These are phyloP conservation scores for Metacarcinus magister DNA, from an alignment of 2,888 invertebrate genomes.

Conservation along the genomic window DNA sequence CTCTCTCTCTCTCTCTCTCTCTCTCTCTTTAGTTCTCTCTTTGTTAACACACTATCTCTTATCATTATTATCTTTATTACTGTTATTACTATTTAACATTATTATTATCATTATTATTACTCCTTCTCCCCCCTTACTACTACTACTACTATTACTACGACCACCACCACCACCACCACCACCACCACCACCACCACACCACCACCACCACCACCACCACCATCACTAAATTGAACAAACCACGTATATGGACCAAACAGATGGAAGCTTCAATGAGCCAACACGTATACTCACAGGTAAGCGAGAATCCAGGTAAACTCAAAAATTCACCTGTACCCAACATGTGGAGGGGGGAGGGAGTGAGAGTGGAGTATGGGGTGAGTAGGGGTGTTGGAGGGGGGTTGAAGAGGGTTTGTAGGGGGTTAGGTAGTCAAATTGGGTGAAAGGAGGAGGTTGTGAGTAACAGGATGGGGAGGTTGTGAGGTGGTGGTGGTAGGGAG, in stretches of 20 bases:
- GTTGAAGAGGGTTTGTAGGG: neutral
- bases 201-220: too few species aligned
- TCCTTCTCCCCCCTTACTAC: too few species aligned
- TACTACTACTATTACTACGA: too few species aligned
- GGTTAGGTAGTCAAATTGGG: neutral
- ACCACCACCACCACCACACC: too few species aligned
- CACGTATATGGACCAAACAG: neutral
- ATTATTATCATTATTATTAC: neutral
- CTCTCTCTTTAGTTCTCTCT: neutral
- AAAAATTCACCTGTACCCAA: neutral
- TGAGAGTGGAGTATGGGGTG: too few species aligned
- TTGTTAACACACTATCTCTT: neutral
- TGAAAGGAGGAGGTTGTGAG: neutral
- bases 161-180: neutral
- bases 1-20: slow-evolving; percentile 6
- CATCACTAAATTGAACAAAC: neutral
- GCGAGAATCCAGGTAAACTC: neutral
- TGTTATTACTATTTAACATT: neutral
- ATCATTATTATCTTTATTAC: neutral
- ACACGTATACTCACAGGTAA: neutral
- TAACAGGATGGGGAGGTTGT: neutral
- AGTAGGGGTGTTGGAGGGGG: neutral
- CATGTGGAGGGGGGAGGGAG: neutral
- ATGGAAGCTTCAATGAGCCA: neutral
- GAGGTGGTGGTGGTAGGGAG: neutral